Evolutionary conservation across 2,113 vertebrate genomes (phyloP), one percentile per base, ranked within the genome.

Genomic region (Vulpes ferrilata): DNA sequence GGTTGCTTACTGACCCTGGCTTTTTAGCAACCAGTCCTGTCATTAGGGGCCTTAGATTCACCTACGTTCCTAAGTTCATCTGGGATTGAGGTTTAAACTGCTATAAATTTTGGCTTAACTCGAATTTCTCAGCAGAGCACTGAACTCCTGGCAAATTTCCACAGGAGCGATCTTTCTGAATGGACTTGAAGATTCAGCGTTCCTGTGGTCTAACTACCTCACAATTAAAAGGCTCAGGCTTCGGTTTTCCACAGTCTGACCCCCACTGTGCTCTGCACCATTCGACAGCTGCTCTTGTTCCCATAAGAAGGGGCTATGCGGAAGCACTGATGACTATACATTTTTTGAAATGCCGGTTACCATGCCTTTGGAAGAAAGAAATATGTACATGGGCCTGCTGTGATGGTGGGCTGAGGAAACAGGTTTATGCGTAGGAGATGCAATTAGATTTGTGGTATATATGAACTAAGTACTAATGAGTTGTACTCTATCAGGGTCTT

Each of bases 81-180:
- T 90, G 96, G 84, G 88, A 95, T 64, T 35, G 93, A 94, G 93
- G 88, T 86, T 97, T 97, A 83, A 38, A 91, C 84, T 93, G 96
- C 95, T 88, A 94, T 98, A 97, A 98, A 98, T 98, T 97, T 95
- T 19, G 85, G 85, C 97, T 98, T 98, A 97, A 97, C 76, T 97
- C 94, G 96, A 93, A 93, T 93, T 98, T 88, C 96, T 97, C 96
- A 96, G 94, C 80, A 95, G 96, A 98, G 96, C 86, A 88, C 96
- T 97, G 96, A 98, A 92, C 86, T 96, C 79, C 97, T 97, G 97
- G 93, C 94, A 95, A 53, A 97, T 97, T 97, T 97, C 97, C 98
- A 98, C 60, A 73, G 90, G 93, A 96, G 84, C 0, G 11, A 92
- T 97, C 92, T 97, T 96, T 97, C 93, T 93, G 96, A 96, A 97